Evolutionary conservation across 2,888 invertebrate species (phyloP).

Genomic region (Watsonalla cultraria): DNA sequence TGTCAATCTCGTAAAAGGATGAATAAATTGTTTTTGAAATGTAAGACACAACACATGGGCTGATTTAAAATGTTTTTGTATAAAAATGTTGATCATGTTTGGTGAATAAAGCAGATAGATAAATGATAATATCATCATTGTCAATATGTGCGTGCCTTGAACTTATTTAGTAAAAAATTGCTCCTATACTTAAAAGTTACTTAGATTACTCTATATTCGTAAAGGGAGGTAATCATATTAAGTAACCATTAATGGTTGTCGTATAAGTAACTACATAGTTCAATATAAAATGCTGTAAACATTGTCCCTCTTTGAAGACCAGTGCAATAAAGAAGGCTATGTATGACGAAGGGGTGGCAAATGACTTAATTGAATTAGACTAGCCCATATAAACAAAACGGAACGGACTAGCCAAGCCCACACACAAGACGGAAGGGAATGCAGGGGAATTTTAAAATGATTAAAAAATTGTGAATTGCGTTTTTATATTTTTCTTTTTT

Average conservation of each 20-base stretch:
- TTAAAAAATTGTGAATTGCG: no score
- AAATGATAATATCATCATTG: no score
- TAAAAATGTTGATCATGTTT: no score
- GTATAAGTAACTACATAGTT: conserved; percentile 16
- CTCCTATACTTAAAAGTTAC: no score
- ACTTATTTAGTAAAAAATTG: no score
- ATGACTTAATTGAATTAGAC: conserved; percentile 38
- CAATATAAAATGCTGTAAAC: conserved; percentile 19
- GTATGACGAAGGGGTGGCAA: conserved; percentile 28
- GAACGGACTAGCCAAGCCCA: neutral
- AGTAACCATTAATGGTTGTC: conserved; percentile 22
- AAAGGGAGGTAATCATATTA: neutral
- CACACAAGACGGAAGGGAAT: neutral
- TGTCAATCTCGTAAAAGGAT: neutral
- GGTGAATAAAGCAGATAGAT: no score
- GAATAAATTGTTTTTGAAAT: neutral
- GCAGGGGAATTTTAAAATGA: no score
- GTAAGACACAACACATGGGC: no score
- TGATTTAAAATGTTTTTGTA: no score
- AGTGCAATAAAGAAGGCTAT: conserved; percentile 3
- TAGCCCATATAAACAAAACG: conserved; percentile 18
- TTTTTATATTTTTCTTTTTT: no score
- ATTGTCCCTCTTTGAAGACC: conserved; percentile 21
- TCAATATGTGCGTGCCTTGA: no score
- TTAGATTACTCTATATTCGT: no score